Conservation (phyloP, 2,888 invertebrate genomes). For the Cheilosia vulpina region DNA sequence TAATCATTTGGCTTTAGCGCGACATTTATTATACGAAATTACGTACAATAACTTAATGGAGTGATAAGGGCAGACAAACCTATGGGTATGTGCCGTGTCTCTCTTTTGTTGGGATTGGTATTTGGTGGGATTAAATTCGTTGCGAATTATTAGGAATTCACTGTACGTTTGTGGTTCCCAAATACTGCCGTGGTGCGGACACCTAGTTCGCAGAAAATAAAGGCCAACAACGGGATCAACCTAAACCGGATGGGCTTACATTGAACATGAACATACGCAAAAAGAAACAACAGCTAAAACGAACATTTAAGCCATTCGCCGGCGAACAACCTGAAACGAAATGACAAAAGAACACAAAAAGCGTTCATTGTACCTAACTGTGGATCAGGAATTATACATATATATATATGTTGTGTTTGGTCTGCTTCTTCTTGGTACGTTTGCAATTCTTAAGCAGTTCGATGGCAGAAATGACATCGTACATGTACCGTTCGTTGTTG, state of each 20-base stretch:
- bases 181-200: neutral
- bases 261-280: conserved; percentile 14
- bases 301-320: conserved; percentile 23
- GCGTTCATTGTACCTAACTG: conserved; percentile 68
- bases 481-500: conserved; percentile 54
- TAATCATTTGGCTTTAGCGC: conserved; percentile 16
- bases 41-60: neutral
- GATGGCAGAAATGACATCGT: conserved; percentile 38
- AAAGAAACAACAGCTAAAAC: conserved; percentile 5
- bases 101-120: neutral
- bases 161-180: no score
- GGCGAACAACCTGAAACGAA: neutral
- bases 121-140: conserved; percentile 3
- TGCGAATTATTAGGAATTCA: neutral
- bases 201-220: neutral
- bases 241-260: conserved; percentile 30
- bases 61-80: neutral
- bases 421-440: conserved; percentile 4
- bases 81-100: no score
- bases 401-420: conserved; percentile 9
- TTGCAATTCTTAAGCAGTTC: conserved; percentile 49
- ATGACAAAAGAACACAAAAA: conserved; percentile 43
- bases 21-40: conserved; percentile 39
- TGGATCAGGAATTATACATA: conserved; percentile 52
- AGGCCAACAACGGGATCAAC: conserved; percentile 3